Evolutionary conservation across 2,888 invertebrate species (phyloP).

Genomic region (Aleiodes alternator): DNA sequence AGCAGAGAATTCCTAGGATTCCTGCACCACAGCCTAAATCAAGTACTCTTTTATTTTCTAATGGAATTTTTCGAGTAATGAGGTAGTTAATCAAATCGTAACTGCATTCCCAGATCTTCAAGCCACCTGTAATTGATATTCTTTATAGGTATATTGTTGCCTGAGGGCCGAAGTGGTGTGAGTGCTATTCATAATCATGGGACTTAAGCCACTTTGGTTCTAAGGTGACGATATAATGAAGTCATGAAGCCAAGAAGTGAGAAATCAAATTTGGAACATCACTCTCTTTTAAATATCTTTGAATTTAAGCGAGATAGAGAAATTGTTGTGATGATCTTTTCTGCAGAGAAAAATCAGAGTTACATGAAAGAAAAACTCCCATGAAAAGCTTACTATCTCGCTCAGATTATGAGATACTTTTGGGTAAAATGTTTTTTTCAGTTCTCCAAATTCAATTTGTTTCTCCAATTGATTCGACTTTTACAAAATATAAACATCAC

Average conservation of each 20-base stretch:
- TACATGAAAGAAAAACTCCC: conserved; percentile 32
- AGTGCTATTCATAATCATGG: no score
- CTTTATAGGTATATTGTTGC: no score
- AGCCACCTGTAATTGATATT: conserved; percentile 82
- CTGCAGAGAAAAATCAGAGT: no score
- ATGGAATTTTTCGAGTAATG: conserved; percentile 70
- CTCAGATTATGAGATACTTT: no score
- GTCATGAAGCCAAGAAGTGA: no score
- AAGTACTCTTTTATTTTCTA: conserved; percentile 80
- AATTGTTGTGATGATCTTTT: no score
- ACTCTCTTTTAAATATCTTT: no score
- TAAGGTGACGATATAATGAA: no score
- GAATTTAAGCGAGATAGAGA: no score
- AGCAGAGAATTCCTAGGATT: conserved; percentile 88
- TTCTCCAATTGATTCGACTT: not conserved
- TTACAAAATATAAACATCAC: conserved; percentile 70
- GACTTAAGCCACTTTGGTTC: not conserved
- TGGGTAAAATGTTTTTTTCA: conserved; percentile 21
- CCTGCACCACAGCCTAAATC: conserved; percentile 97
- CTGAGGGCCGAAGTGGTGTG: no score
- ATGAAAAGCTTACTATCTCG: no score
- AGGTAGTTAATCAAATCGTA: conserved; percentile 86
- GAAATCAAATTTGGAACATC: no score
- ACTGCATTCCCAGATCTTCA: conserved; percentile 98
- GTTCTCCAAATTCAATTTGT: conserved; percentile 13